Conservation (phyloP, 2,797 vertebrate genomes). For the Anniella stebbinsi region DNA sequence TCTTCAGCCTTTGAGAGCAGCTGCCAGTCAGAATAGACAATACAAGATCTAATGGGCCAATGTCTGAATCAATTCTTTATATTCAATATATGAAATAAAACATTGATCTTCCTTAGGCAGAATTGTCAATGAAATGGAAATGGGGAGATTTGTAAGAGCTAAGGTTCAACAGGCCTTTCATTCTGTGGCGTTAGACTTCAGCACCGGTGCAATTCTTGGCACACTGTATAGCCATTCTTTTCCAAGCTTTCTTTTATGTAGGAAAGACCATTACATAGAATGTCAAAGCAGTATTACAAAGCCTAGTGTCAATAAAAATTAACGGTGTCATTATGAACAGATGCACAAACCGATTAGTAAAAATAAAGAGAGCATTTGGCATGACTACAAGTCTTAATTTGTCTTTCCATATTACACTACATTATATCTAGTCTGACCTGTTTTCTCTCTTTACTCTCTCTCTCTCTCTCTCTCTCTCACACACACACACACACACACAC, state of each 20-base stretch:
- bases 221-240: slow-evolving; percentile 69
- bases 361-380: slow-evolving; percentile 62
- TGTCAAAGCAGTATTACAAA: slow-evolving; percentile 76
- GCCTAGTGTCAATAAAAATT: slow-evolving; percentile 68
- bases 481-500: too few relatives aligned
- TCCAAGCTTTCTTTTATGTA: slow-evolving; percentile 78
- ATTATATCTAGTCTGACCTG: not conserved
- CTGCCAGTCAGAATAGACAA: not conserved
- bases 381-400: slow-evolving; percentile 65
- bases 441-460: not conserved
- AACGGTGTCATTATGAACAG: slow-evolving; percentile 61
- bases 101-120: not conserved
- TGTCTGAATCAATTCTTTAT: not conserved
- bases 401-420: not conserved
- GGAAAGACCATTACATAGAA: slow-evolving; percentile 70
- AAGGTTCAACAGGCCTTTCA: slow-evolving; percentile 58
- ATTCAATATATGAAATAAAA: not conserved
- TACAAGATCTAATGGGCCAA: not conserved
- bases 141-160: slow-evolving; percentile 22
- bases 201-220: slow-evolving; percentile 38
- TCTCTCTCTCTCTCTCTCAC: too few relatives aligned
- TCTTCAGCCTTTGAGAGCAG: not conserved
- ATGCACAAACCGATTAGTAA: slow-evolving; percentile 31
- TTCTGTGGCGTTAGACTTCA: slow-evolving; percentile 36
- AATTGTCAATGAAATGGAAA: slow-evolving; percentile 13